Evolutionary conservation across 2,797 vertebrate genomes (phyloP), one percentile per base, ranked within the genome.

Genomic region (Fundulus diaphanus): DNA sequence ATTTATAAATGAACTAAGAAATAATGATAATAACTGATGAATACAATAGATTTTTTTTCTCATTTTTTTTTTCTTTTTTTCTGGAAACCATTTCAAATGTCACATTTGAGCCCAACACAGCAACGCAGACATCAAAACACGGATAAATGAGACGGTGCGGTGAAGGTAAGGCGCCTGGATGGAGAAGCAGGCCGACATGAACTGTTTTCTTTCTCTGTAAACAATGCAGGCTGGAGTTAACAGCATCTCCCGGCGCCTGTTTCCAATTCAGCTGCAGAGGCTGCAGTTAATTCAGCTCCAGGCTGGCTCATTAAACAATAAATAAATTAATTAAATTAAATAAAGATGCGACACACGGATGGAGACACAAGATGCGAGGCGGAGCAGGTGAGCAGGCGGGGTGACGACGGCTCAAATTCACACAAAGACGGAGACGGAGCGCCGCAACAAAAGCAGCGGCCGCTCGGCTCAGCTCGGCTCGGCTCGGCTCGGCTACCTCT

Each of bases 401-500:
- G 84, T 76, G 88, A 90, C 84, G 86, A 81, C 80, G 88, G 80
- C 81, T 72, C 70, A 72, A 78, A 82, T 54, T 54, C 70, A 89
- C 92, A 93, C 91, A 92, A 92, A 93, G 90, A 91, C 81, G 20
- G 29, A 63, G 59, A 37, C 59, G 33, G 20, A 31, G 52, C 80
- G 81, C 76, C 78, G 90, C 90, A 91, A 93, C 91, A 94, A 91
- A 92, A 92, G 90, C 88, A 82, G 76, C 86, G 82, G 79, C 83
- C 51, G 22, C 46, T 5, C 61, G n/a, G n/a, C n/a, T n/a, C n/a
- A n/a, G 48, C 77, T 78, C 74, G 63, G 68, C 87, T 81, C 88
- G 83, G 75, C 75, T 70, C 70, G 29, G 74, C 70, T 56, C 57
- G 24, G 70, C 70, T 94, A 96, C 95, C 95, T 96, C 63, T 96